Conservation (phyloP, 2,797 vertebrate species). For the Lepus oiostolus region DNA sequence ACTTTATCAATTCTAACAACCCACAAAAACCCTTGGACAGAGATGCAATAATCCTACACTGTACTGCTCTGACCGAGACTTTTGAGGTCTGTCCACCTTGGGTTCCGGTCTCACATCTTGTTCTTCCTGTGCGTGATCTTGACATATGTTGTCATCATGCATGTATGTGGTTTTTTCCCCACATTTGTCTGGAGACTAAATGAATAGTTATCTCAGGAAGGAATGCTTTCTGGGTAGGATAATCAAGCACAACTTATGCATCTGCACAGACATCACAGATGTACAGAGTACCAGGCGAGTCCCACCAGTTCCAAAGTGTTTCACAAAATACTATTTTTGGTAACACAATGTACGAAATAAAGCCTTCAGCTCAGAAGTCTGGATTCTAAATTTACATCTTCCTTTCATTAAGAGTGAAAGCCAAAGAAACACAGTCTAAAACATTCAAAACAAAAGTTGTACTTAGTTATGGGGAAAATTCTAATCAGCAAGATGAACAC, state of each 20-base stretch:
- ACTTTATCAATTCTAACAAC: not conserved
- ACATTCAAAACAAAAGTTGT: too few relatives aligned
- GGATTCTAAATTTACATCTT: not conserved
- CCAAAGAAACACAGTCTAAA: slow-evolving; percentile 58
- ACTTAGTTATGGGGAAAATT: too few relatives aligned
- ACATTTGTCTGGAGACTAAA: not conserved
- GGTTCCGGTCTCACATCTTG: not conserved
- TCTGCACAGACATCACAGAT: not conserved
- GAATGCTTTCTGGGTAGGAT: not conserved
- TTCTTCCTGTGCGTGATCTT: not conserved
- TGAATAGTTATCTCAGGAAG: slow-evolving; percentile 1
- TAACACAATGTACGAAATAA: slow-evolving; percentile 21
- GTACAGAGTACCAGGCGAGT: not conserved
- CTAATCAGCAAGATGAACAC: not conserved
- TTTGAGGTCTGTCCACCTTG: not conserved
- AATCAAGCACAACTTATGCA: not conserved
- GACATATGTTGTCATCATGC: not conserved
- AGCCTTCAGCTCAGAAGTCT: slow-evolving; percentile 9
- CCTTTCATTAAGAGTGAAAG: slow-evolving; percentile 49
- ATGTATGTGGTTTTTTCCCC: not conserved
- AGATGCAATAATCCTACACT: not conserved
- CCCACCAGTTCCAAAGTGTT: not conserved
- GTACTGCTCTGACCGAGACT: not conserved
- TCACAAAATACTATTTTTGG: not conserved
- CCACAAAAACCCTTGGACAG: not conserved